Evolutionary conservation across 2,888 invertebrate species (phyloP), one percentile per base, ranked within the genome.

Genomic region (Hanleya hanleyi): DNA sequence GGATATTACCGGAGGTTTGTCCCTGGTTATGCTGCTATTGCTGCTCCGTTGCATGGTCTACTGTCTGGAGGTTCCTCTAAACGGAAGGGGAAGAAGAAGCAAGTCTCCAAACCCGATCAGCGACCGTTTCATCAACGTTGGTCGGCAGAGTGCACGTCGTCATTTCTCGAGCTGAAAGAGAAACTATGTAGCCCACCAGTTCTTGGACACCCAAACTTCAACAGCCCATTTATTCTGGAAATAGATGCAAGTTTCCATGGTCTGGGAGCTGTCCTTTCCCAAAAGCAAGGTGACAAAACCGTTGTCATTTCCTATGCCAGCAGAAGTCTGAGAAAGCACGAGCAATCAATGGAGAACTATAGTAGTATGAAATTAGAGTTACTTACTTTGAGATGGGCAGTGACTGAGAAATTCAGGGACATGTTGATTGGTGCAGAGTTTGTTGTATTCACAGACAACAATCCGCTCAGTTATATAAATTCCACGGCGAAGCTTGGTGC

Each of bases 361-460:
- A 69, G 69, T 38, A 61, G 41, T 32, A 75, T 73, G 72, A 73
- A 73, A 49, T 5, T 75, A 33, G 70, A 75, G 32, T 35, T 70
- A 29, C 66, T 73, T 5, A 69, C 0, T 4, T 29, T 73, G 5
- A 73, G 73, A 50, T 75, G 73, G 75, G 72, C 72, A 41, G 18
- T 41, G 18, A 41, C 41, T 12, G 41, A 41, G 18, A 41, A 41
- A 18, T 41, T 41, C 18, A 41, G 41, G 41, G 41, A 41, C 18
- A 9, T 41, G 9, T 18, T 41, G 18, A 41, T 41, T 12, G 41
- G 41, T 12, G 41, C 41, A 41, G 18, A 41, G 41, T 41, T 41
- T 41, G 9, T 9, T 41, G 41, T 41, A 9, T 41, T 41, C 26
- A 57, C 57, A 4, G 57, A 57, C 57, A 57, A 2, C 26, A 57